These are phyloP conservation scores for Psittacula cyanocephala DNA, from an alignment of 2,113 vertebrate genomes.

Conservation along the genomic window DNA sequence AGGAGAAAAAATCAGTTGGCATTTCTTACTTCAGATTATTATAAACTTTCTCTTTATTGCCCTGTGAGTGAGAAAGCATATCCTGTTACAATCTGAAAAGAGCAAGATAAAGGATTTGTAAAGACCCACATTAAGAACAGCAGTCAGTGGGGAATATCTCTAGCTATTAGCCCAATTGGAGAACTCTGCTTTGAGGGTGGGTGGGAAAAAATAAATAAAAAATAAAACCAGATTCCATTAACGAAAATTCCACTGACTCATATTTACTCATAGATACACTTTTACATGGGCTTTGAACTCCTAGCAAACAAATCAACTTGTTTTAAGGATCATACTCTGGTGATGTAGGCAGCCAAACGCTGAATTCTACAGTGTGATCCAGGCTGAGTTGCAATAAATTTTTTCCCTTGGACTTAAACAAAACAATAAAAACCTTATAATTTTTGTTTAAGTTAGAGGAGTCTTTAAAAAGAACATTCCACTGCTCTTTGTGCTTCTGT, in stretches of 20 bases:
- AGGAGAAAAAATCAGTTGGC: not conserved
- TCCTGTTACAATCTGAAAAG: constrained; percentile 9
- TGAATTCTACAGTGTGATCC: constrained; percentile 2
- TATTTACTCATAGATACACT: constrained; percentile 52
- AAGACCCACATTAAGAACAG: constrained; percentile 18
- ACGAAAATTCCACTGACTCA: constrained; percentile 44
- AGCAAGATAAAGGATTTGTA: constrained; percentile 36
- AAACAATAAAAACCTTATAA: constrained; percentile 67
- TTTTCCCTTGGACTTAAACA: constrained; percentile 23
- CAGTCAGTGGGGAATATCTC: not conserved
- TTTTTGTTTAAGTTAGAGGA: constrained; percentile 62
- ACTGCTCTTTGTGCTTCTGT: constrained; percentile 70
- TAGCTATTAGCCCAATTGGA: not conserved
- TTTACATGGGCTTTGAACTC: constrained; percentile 43
- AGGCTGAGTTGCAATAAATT: constrained; percentile 41
- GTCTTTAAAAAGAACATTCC: constrained; percentile 69
- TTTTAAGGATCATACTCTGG: constrained; percentile 13
- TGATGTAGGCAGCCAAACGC: constrained; percentile 28
- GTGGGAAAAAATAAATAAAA: not conserved
- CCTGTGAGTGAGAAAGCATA: not conserved
- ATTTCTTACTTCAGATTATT: constrained; percentile 23
- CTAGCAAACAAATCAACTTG: constrained; percentile 27
- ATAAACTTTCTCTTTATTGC: constrained; percentile 40
- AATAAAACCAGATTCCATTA: constrained; percentile 20
- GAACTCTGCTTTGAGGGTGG: not conserved